These are phyloP conservation scores for Drosophila littoralis DNA, from an alignment of 1,140 invertebrate genomes.

Conservation along the genomic window DNA sequence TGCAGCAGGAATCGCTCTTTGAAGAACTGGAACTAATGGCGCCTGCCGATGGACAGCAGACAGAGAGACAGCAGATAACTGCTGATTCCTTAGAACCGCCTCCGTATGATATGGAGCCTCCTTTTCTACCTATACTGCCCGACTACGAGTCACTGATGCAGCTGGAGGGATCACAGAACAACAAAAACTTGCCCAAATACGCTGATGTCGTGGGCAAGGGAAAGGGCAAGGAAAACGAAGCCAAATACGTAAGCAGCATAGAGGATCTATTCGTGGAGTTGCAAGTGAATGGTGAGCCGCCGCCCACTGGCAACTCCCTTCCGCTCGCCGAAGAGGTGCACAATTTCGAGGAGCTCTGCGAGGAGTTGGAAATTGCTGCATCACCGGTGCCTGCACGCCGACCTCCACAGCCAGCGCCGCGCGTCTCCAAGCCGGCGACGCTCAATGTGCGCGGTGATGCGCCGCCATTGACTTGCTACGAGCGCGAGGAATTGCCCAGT, in stretches of 20 bases:
- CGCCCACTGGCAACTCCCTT: neutral
- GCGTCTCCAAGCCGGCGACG: constrained; percentile 46
- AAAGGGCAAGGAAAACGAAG: neutral
- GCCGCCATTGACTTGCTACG: constrained; percentile 56
- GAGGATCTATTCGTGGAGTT: constrained; percentile 68
- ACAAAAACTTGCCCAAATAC: constrained; percentile 58
- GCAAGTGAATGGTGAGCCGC: constrained; percentile 18
- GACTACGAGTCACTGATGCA: constrained; percentile 73
- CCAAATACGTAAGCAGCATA: constrained; percentile 57
- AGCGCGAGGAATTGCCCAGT: constrained; percentile 58
- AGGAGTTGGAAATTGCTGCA: constrained; percentile 45
- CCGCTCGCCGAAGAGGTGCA: constrained; percentile 12
- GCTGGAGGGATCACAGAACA: constrained; percentile 36
- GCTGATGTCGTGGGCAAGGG: constrained; percentile 45
- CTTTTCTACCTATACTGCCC: constrained; percentile 35
- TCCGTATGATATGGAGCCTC: constrained; percentile 46
- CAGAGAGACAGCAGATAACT: constrained; percentile 1
- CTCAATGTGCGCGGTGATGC: constrained; percentile 58
- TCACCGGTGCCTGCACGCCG: constrained; percentile 21
- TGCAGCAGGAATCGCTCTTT: constrained; percentile 48
- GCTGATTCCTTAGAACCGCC: constrained; percentile 33
- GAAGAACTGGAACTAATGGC: constrained; percentile 52
- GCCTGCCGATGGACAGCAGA: constrained; percentile 2
- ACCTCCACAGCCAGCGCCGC: constrained; percentile 59
- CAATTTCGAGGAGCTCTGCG: constrained; percentile 61